Evolutionary conservation across 2,888 invertebrate genomes (phyloP).

Genomic region (Pseudanteris insignis): DNA sequence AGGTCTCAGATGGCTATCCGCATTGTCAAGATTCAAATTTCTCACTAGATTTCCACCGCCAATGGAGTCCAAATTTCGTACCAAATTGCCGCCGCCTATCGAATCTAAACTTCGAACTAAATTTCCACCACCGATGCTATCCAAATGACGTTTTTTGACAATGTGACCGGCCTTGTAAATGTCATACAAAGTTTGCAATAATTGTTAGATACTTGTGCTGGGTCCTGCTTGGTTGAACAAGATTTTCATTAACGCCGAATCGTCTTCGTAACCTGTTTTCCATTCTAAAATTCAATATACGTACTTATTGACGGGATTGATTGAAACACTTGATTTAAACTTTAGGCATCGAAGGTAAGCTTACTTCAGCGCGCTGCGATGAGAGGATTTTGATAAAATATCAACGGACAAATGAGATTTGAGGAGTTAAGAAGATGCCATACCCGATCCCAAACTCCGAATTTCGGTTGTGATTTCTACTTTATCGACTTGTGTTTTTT

Average conservation of each 20-base stretch:
- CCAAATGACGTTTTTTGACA: constrained; percentile 49
- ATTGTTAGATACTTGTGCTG: constrained; percentile 51
- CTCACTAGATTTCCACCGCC: constrained; percentile 49
- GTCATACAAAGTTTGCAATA: constrained; percentile 22
- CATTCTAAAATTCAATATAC: constrained; percentile 15
- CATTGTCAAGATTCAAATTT: constrained; percentile 3
- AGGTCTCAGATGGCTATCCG: too few relatives aligned
- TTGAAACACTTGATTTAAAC: too few relatives aligned
- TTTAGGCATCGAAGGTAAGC: too few relatives aligned
- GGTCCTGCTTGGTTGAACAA: constrained; percentile 42
- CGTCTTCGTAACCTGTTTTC: constrained; percentile 10
- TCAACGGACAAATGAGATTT: too few relatives aligned
- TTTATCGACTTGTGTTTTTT: too few relatives aligned
- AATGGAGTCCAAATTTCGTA: constrained; percentile 50
- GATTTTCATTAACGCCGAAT: neutral
- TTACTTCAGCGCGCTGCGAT: too few relatives aligned
- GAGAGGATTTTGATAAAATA: too few relatives aligned
- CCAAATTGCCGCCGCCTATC: constrained; percentile 42
- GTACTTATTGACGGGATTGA: too few relatives aligned
- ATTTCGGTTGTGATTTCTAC: too few relatives aligned
- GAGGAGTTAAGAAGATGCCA: too few relatives aligned
- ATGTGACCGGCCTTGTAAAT: constrained; percentile 15
- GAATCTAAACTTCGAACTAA: constrained; percentile 55
- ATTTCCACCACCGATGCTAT: constrained; percentile 65
- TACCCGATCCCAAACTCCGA: too few relatives aligned